Evolutionary conservation across 2,113 vertebrate species (phyloP).

Genomic region (Pungitius pungitius): DNA sequence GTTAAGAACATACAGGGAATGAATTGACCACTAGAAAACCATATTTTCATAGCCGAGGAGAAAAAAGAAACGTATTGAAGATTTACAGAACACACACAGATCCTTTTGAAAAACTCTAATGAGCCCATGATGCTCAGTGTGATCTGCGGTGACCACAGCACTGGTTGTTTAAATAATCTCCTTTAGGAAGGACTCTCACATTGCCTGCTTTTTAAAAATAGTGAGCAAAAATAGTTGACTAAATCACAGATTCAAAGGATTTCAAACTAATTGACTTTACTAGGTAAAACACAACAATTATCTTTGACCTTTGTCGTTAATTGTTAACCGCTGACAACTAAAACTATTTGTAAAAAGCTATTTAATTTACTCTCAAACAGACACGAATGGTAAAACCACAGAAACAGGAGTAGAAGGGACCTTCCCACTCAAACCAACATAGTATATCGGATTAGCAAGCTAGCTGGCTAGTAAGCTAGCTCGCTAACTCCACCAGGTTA

Average conservation of each 20-base stretch:
- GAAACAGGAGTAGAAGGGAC: neutral
- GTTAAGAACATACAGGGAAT: neutral
- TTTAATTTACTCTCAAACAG: neutral
- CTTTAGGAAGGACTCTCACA: neutral
- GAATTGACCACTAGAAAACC: neutral
- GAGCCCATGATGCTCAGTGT: neutral
- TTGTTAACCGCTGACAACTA: neutral
- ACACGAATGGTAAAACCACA: neutral
- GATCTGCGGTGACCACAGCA: neutral
- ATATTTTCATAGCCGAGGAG: neutral
- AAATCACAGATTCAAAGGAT: no score
- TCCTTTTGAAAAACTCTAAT: neutral
- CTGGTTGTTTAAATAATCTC: neutral
- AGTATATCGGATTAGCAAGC: no score
- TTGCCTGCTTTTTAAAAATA: neutral
- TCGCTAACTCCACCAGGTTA: neutral
- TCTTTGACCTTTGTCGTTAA: neutral
- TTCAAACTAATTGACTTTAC: no score
- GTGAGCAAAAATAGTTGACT: no score
- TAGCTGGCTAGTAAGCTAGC: neutral
- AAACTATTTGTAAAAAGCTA: neutral
- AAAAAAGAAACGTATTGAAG: neutral
- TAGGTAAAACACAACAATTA: neutral
- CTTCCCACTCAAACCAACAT: neutral
- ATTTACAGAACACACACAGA: neutral